A percentile compares a stretch with the other conserved stretches of the same genome.
Conservation (phyloP, 2,888 invertebrate genomes). For the Drosophila rubida region DNA sequence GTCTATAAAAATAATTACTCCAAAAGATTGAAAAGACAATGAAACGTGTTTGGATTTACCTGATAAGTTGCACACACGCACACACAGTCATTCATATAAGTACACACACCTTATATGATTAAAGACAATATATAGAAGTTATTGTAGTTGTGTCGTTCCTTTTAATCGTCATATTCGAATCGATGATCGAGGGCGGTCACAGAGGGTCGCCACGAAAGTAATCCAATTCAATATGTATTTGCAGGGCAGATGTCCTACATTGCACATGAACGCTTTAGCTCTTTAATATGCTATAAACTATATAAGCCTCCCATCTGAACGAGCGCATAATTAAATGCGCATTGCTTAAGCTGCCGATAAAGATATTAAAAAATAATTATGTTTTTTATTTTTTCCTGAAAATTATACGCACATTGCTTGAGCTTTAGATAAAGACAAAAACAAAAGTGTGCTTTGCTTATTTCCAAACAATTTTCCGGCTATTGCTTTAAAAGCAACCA, state of each 20-base stretch:
- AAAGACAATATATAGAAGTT: conserved; percentile 65
- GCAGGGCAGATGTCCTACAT: neutral
- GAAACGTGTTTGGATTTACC: conserved; percentile 75
- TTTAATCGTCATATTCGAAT: conserved; percentile 59
- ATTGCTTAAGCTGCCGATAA: neutral
- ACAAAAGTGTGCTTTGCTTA: no score
- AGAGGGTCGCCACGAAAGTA: conserved; percentile 41
- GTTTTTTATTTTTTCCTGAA: no score
- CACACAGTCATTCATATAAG: conserved; percentile 46
- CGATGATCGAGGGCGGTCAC: conserved; percentile 52
- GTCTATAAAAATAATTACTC: conserved; percentile 66
- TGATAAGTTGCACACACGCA: conserved; percentile 56
- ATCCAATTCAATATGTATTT: neutral
- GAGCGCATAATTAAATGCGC: neutral
- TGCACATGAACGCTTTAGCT: no score
- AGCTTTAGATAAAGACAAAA: no score
- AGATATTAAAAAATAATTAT: no score
- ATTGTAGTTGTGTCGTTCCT: conserved; percentile 56
- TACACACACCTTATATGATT: conserved; percentile 79
- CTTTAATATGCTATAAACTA: neutral
- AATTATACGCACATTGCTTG: no score
- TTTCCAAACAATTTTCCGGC: no score
- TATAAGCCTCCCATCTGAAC: neutral
- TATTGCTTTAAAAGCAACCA: no score
- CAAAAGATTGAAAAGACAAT: conserved; percentile 73